These are phyloP conservation scores for Gnathochromis pfefferi DNA, from an alignment of 2,113 vertebrate species.

Conservation along the genomic window DNA sequence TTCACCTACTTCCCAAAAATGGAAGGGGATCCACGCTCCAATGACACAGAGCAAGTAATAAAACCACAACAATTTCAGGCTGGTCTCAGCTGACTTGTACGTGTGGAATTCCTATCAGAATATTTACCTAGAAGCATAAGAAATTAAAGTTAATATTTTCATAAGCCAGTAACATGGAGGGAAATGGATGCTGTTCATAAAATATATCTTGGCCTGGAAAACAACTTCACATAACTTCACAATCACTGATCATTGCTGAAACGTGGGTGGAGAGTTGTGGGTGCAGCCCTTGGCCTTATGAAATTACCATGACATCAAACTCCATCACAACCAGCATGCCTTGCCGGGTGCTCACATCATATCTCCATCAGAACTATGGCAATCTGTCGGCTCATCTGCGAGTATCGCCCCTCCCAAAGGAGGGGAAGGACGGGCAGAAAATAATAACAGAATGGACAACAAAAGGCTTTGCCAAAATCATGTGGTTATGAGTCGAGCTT, in stretches of 20 bases:
- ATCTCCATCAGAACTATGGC: conserved; percentile 37
- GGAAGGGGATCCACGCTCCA: not conserved
- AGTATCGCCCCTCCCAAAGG: conserved; percentile 2
- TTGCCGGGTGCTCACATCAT: not conserved
- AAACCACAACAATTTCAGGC: not conserved
- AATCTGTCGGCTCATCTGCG: conserved; percentile 64
- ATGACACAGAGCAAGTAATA: conserved; percentile 26
- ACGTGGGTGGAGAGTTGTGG: not conserved
- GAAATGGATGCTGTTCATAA: conserved; percentile 23
- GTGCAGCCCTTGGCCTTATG: conserved; percentile 9
- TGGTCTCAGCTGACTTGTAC: not conserved
- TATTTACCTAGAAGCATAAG: not conserved
- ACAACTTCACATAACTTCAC: conserved; percentile 3
- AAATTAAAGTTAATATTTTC: conserved; percentile 38
- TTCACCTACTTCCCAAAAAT: conserved; percentile 25
- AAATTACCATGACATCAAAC: conserved; percentile 45
- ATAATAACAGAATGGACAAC: conserved; percentile 57
- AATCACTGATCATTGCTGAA: not conserved
- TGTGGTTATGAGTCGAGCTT: conserved; percentile 42
- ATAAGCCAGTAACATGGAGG: not conserved
- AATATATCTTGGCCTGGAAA: not conserved
- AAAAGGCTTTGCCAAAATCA: conserved; percentile 39
- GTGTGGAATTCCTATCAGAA: not conserved
- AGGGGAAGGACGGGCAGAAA: conserved; percentile 6
- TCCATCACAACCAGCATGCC: conserved; percentile 34